These are phyloP conservation scores for Hanleya hanleyi DNA, from an alignment of 2,888 invertebrate species.

Conservation along the genomic window DNA sequence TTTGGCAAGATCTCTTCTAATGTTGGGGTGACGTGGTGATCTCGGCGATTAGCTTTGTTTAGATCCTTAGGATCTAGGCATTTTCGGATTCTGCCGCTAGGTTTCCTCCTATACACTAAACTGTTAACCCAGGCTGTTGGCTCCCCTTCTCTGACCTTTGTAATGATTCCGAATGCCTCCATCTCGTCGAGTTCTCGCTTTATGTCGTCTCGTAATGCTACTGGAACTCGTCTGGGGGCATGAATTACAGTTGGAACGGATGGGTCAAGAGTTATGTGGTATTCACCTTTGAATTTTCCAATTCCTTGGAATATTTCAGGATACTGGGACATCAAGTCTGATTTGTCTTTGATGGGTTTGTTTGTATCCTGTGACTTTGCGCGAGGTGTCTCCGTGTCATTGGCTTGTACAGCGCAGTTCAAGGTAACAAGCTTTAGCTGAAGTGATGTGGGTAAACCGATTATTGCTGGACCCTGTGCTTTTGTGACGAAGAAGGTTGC, in stretches of 20 bases:
- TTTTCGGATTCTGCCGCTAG: conserved; percentile 12
- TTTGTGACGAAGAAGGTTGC: conserved; percentile 1
- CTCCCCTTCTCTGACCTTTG: conserved; percentile 5
- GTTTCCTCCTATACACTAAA: conserved; percentile 16
- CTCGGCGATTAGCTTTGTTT: conserved; percentile 16
- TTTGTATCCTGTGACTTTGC: no score
- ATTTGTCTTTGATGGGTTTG: not conserved
- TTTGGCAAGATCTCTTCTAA: conserved; percentile 27
- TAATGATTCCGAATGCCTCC: not conserved
- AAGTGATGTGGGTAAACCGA: not conserved
- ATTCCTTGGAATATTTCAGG: conserved; percentile 12
- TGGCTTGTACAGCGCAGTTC: not conserved
- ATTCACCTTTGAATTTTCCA: conserved; percentile 8
- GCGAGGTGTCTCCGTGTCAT: no score
- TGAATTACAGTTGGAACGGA: not conserved
- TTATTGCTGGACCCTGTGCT: not conserved
- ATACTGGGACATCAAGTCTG: not conserved
- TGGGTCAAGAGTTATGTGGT: not conserved
- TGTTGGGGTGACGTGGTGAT: conserved; percentile 19
- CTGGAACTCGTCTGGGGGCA: not conserved
- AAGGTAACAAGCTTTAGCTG: not conserved
- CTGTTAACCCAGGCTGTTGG: conserved; percentile 26
- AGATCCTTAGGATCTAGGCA: conserved; percentile 22
- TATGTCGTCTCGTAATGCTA: conserved; percentile 5
- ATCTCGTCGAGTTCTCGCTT: conserved; percentile 3